A percentile compares a stretch with the other conserved stretches of the same genome.
Evolutionary conservation across 2,888 invertebrate species (phyloP).

Genomic region (Gymnosoma rotundatum): DNA sequence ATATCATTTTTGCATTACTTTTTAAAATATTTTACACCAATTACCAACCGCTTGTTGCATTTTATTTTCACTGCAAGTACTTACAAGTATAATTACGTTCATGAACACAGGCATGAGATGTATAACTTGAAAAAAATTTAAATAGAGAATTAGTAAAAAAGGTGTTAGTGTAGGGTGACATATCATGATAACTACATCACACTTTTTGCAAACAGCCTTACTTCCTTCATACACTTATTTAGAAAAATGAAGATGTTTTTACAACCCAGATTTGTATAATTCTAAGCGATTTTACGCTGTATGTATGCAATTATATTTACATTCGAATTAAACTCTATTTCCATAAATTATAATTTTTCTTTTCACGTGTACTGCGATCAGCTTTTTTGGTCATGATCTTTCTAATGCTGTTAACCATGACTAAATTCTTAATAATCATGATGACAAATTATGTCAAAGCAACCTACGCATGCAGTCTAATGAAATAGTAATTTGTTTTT

Average conservation of each 20-base stretch:
- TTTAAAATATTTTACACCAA: too few species aligned
- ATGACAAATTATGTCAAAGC: slow-evolving; percentile 58
- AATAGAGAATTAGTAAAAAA: slow-evolving; percentile 44
- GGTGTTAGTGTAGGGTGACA: slow-evolving; percentile 12
- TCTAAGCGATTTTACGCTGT: too few species aligned
- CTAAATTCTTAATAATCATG: slow-evolving; percentile 36
- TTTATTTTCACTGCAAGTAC: neutral
- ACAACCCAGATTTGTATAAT: too few species aligned
- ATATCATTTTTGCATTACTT: too few species aligned
- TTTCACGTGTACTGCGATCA: neutral
- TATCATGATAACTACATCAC: neutral
- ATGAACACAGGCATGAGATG: too few species aligned
- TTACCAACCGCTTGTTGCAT: neutral
- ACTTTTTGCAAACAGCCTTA: slow-evolving; percentile 31
- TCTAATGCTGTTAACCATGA: slow-evolving; percentile 5
- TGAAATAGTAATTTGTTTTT: neutral
- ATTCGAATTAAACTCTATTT: neutral
- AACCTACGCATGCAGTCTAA: slow-evolving; percentile 53
- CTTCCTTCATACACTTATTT: neutral
- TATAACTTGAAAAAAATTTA: slow-evolving; percentile 30
- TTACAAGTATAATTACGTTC: neutral
- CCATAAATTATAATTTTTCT: neutral
- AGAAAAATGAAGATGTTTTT: too few species aligned
- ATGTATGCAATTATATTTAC: too few species aligned
- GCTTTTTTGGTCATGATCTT: slow-evolving; percentile 26